These are phyloP conservation scores for Galeopterus variegatus DNA, from an alignment of 2,113 vertebrate genomes.

Conservation along the genomic window DNA sequence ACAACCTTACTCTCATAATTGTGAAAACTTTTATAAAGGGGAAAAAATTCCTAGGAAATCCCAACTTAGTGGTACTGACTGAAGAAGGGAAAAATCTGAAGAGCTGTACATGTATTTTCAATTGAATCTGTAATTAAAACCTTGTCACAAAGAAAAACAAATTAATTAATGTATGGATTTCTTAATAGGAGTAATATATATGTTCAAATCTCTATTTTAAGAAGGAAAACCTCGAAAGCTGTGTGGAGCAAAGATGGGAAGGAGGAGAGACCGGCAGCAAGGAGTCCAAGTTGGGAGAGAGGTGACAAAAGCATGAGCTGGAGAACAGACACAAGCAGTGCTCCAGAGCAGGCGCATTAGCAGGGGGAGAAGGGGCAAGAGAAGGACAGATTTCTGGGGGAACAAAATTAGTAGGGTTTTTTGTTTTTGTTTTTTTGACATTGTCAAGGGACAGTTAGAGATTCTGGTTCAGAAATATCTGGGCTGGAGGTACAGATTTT, in stretches of 20 bases:
- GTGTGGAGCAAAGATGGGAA: not conserved
- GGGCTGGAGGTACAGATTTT: not conserved
- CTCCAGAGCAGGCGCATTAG: not conserved
- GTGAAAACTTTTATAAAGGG: no score
- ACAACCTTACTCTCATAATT: no score
- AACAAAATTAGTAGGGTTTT: not conserved
- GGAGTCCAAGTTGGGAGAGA: constrained; percentile 2
- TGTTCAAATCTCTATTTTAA: constrained; percentile 1
- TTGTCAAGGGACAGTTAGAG: not conserved
- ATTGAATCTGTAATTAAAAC: no score
- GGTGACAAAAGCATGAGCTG: not conserved
- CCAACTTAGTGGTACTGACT: no score
- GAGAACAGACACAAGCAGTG: no score
- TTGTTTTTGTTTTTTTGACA: not conserved
- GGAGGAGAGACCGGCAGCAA: not conserved
- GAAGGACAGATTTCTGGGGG: not conserved
- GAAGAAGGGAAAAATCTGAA: no score
- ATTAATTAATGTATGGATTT: constrained; percentile 25
- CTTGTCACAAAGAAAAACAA: no score
- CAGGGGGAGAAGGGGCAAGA: not conserved
- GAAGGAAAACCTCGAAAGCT: constrained; percentile 29
- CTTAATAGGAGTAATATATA: not conserved
- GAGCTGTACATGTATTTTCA: no score
- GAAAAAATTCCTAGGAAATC: no score
- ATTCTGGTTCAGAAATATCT: constrained; percentile 13